phyloP scores from a whole-genome alignment of 2,888 invertebrate genomes.

The Sinohyriopsis cumingii region DNA sequence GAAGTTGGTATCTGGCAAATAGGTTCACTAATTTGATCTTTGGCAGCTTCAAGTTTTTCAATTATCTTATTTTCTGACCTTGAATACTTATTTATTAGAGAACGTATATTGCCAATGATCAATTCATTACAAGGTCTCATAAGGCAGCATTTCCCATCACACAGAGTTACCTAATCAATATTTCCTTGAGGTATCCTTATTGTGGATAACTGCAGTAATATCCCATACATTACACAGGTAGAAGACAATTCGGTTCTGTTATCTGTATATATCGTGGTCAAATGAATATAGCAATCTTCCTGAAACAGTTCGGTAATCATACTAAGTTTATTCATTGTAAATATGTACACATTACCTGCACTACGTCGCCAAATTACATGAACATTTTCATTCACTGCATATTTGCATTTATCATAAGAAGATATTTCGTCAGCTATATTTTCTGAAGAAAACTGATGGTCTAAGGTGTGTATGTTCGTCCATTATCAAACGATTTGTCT shows the following conservation, averaged over 20 bases:
- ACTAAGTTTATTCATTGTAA: conserved; percentile 1
- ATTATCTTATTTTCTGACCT: too few relatives aligned
- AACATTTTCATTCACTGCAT: too few relatives aligned
- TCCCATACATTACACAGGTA: conserved; percentile 1
- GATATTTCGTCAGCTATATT: not conserved
- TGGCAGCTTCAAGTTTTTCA: not conserved
- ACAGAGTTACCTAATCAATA: conserved; percentile 1
- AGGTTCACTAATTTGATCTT: not conserved
- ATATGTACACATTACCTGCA: not conserved
- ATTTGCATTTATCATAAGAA: not conserved
- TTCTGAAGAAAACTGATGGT: not conserved
- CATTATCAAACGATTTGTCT: not conserved
- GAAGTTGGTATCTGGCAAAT: conserved; percentile 3
- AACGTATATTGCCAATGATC: conserved; percentile 1
- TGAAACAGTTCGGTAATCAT: conserved; percentile 3
- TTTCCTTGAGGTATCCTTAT: not conserved
- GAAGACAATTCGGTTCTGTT: not conserved
- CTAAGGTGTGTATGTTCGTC: not conserved
- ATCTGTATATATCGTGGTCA: not conserved
- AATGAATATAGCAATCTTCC: conserved; percentile 7
- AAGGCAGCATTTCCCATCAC: conserved; percentile 1
- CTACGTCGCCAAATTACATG: not conserved
- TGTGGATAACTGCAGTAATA: conserved; percentile 1
- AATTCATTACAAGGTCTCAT: conserved; percentile 5
- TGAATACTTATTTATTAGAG: not conserved